phyloP scores from a whole-genome alignment of 2,113 vertebrate species.

The Stictonetta naevosa region DNA sequence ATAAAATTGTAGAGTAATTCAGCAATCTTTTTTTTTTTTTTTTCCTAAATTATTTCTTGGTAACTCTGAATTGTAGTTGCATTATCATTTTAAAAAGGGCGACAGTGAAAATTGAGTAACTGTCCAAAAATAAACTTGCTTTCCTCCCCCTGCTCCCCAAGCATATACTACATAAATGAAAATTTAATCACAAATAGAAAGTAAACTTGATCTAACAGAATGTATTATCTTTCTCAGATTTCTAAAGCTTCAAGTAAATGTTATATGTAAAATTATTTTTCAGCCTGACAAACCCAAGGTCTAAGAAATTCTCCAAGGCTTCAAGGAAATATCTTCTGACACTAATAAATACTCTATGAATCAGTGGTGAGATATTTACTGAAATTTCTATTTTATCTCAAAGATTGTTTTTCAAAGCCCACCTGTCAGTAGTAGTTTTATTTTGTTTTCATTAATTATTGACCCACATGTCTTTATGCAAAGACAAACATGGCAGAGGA shows the following conservation, averaged over 20 bases:
- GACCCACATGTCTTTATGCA: neutral
- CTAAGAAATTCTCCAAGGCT: neutral
- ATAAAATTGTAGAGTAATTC: neutral
- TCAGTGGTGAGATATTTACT: neutral
- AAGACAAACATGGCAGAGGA: neutral
- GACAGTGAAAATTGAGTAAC: neutral
- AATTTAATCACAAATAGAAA: neutral
- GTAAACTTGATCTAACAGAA: neutral
- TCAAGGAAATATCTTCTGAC: neutral
- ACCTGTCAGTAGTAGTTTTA: slow-evolving; percentile 11
- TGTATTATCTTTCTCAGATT: neutral
- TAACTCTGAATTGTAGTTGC: neutral
- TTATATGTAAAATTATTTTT: neutral
- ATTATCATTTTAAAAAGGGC: neutral
- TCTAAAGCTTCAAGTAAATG: slow-evolving; percentile 4
- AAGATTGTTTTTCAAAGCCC: neutral
- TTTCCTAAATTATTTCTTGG: neutral
- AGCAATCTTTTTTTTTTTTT: neutral
- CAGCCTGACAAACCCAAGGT: neutral
- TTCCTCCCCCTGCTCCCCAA: neutral
- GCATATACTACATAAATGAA: neutral
- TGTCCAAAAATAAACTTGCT: neutral
- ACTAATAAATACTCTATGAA: neutral
- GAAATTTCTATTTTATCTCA: neutral
- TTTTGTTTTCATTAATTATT: slow-evolving; percentile 41